Base-by-base conservation (phyloP, 2,888 invertebrate genomes). In the Ectobius pallidus region DNA sequence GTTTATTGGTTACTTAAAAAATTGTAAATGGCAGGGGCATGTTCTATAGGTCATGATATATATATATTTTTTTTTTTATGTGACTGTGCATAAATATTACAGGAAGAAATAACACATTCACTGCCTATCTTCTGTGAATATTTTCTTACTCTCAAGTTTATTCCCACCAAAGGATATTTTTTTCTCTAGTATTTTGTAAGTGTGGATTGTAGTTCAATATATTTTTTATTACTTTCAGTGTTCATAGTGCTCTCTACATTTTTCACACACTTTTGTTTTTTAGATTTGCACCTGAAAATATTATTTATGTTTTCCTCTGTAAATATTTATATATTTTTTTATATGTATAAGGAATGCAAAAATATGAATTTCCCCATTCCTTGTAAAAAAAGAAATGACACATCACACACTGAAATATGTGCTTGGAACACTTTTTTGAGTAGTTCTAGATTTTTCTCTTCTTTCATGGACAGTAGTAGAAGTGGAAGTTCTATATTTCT, bases 101-200 rank as follows among this genome's bases (percentile, higher is more conserved):
- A 65, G 65, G 46, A 63, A 46, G 27, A 32, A 25, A 42, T 42
- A 65, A 42, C 63, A n/a, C 4, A 55, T n/a, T n/a, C 58, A 32
- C 25, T 65, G n/a, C 27, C 65, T 44, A 18, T 63, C 39, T 18
- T 16, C 46, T 44, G 27, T 65, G 44, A 65, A 65, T 46, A 65
- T 42, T 65, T 39, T 65, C 39, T 27, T 32, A 30, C 18, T 58
- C 27, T 65, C 30, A 65, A 65, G 65, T 44, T 44, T 65, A 27
- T 65, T 18, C 30, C 30, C 46, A 46, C 27, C 44, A 62, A 30
- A 44, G 65, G 46, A 65, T 7, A 11, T 34, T 46, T 27, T 65
- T 61, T 61, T 65, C 39, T 16, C 65, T 65, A 42, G 63, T 65
- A 65, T 65, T 65, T 65, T 65, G 46, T 65, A 65, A 65, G 65